Evolutionary conservation across 2,113 vertebrate genomes (phyloP).

Genomic region (Fregetta grallaria): DNA sequence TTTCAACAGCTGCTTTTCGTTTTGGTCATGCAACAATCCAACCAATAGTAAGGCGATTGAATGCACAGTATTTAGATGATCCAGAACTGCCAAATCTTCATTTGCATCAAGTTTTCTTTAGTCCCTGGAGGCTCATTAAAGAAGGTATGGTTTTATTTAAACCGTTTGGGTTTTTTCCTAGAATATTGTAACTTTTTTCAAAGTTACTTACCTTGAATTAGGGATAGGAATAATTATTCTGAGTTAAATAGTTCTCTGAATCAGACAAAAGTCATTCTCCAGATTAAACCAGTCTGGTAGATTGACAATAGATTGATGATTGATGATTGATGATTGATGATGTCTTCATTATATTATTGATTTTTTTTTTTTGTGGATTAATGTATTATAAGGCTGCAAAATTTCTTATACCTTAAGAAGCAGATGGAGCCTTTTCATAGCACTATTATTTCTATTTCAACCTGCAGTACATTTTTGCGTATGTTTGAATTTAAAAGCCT

Average conservation of each 20-base stretch:
- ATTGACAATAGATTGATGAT: background rate
- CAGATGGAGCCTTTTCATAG: background rate
- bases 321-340: background rate
- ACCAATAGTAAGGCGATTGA: constrained; percentile 77
- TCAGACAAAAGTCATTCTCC: background rate
- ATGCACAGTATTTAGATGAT: constrained; percentile 81
- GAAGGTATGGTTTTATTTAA: constrained; percentile 80
- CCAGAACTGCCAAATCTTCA: constrained; percentile 74
- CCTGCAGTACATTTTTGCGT: background rate
- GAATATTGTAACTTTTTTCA: background rate
- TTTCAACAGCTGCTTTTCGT: constrained; percentile 94
- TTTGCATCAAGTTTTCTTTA: constrained; percentile 87
- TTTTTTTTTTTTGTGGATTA: background rate
- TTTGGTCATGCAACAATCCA: constrained; percentile 90
- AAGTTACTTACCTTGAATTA: background rate
- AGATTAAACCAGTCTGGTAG: background rate
- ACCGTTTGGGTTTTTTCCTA: background rate
- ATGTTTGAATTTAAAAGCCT: background rate
- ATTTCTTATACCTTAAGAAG: background rate
- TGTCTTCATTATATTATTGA: too few species aligned
- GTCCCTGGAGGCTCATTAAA: constrained; percentile 89
- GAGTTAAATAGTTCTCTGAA: background rate
- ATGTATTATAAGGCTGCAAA: background rate
- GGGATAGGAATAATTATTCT: background rate
- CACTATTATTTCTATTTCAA: background rate